phyloP scores from a whole-genome alignment of 2,113 vertebrate genomes.

The Cephalopterus ornatus region DNA sequence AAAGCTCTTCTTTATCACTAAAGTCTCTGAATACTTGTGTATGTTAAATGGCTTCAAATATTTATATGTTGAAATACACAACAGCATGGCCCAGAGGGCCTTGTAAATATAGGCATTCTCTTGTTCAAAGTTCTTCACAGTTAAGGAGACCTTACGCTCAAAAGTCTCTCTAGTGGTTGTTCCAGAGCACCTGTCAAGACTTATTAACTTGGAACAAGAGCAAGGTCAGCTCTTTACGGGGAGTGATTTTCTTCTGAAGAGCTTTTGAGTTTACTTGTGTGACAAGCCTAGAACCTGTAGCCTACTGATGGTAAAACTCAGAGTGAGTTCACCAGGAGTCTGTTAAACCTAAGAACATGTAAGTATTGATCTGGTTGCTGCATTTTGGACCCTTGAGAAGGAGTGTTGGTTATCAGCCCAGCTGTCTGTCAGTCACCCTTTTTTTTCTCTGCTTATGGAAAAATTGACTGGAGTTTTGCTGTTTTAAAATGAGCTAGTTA shows the following conservation, averaged over 20 bases:
- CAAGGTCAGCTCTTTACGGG: neutral
- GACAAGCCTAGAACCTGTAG: neutral
- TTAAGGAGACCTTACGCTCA: neutral
- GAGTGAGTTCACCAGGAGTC: neutral
- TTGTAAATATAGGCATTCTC: neutral
- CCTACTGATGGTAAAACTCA: neutral
- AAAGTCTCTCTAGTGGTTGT: neutral
- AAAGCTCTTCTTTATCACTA: slow-evolving; percentile 29
- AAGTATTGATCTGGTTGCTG: neutral
- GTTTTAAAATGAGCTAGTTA: neutral
- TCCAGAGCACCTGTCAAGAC: neutral
- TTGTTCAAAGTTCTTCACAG: neutral
- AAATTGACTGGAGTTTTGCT: neutral
- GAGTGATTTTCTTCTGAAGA: neutral
- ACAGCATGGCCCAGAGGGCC: neutral
- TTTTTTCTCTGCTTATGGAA: neutral
- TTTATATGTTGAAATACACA: neutral
- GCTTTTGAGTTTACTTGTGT: neutral
- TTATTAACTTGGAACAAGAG: neutral
- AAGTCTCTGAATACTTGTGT: neutral
- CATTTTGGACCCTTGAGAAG: neutral
- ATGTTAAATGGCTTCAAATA: neutral
- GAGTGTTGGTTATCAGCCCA: neutral
- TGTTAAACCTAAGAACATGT: neutral
- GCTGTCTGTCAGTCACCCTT: neutral